Evolutionary conservation across 2,113 vertebrate genomes (phyloP).

Genomic region (Zosterops pallidus): DNA sequence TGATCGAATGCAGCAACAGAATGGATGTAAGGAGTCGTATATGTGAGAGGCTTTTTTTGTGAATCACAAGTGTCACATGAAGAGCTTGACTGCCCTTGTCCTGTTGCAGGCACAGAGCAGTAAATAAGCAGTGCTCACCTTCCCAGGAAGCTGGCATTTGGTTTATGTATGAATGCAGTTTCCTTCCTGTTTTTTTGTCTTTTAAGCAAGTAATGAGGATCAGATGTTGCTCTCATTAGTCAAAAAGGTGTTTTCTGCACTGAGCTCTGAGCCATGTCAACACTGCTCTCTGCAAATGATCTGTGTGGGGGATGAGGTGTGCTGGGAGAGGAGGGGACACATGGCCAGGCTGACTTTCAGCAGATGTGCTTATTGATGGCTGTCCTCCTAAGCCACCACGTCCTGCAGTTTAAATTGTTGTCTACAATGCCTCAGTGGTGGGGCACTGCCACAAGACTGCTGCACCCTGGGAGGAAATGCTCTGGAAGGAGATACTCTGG

Average conservation of each 20-base stretch:
- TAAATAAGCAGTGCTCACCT: neutral
- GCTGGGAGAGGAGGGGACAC: neutral
- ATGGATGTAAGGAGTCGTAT: neutral
- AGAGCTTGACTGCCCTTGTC: neutral
- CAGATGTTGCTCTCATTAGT: neutral
- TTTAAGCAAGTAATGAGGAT: neutral
- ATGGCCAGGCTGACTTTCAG: neutral
- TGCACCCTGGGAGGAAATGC: neutral
- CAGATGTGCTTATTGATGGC: neutral
- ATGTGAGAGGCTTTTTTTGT: neutral
- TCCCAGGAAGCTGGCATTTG: neutral
- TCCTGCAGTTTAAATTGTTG: neutral
- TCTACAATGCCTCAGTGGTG: neutral
- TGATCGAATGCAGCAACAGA: neutral
- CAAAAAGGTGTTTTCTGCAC: neutral
- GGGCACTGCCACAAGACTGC: neutral
- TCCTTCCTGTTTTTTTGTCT: neutral
- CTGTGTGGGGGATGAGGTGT: too few relatives aligned
- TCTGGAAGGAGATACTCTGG: neutral
- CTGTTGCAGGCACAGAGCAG: neutral
- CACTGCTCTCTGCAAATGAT: fast-evolving
- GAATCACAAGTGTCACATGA: neutral
- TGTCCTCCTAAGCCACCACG: neutral
- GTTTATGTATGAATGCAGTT: neutral
- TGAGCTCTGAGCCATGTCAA: neutral